phyloP scores from a whole-genome alignment of 2,113 vertebrate genomes.

The Siniperca chuatsi region DNA sequence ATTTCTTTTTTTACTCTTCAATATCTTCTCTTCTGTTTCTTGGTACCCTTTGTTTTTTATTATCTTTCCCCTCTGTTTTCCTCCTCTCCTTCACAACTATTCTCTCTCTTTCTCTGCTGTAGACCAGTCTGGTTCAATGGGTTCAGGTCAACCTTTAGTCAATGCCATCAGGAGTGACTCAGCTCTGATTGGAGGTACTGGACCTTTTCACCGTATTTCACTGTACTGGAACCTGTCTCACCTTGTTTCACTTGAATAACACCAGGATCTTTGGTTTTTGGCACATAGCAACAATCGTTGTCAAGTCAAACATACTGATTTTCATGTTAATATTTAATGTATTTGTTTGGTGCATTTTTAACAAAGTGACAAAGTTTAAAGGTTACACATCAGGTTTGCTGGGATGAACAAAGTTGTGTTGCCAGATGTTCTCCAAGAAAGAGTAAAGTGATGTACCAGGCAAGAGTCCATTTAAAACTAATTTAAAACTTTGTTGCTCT shows the following conservation, averaged over 20 bases:
- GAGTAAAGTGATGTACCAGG: constrained; percentile 4
- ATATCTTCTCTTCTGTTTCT: neutral
- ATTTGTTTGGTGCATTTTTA: neutral
- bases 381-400: neutral
- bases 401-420: neutral
- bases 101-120: constrained; percentile 67
- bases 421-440: neutral
- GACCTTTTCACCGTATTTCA: constrained; percentile 35
- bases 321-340: neutral
- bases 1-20: neutral
- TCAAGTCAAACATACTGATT: neutral
- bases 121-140: constrained; percentile 93
- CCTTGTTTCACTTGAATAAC: neutral
- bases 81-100: neutral
- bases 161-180: constrained; percentile 92
- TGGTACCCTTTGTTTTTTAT: neutral
- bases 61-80: neutral
- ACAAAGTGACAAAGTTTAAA: neutral
- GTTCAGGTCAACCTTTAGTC: constrained; percentile 90
- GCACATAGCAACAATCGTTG: neutral
- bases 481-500: constrained; percentile 66
- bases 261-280: neutral
- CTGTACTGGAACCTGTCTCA: neutral
- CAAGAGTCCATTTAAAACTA: constrained; percentile 56
- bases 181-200: constrained; percentile 95